Evolutionary conservation across 2,113 vertebrate species (phyloP).

Genomic region (Cochlearius cochlearius): DNA sequence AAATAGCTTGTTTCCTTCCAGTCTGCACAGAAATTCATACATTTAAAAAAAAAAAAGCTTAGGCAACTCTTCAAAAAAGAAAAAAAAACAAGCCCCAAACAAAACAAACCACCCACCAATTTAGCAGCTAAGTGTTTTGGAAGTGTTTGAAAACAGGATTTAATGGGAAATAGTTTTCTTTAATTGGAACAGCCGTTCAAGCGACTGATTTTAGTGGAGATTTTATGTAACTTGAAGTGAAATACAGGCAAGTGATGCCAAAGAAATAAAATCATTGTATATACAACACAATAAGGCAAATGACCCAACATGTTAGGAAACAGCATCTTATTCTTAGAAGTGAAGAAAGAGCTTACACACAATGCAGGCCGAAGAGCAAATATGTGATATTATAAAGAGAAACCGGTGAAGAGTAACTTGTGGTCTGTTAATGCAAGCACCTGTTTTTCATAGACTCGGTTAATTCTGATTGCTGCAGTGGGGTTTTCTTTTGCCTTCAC

Average conservation of each 20-base stretch:
- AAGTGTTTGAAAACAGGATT: not conserved
- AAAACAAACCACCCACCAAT: not conserved
- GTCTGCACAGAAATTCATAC: not conserved
- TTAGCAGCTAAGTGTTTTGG: not conserved
- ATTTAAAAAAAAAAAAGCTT: not conserved
- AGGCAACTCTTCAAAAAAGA: not conserved
- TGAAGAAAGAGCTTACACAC: not conserved
- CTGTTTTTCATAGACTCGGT: not conserved
- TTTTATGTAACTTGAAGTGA: not conserved
- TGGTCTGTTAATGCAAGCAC: not conserved
- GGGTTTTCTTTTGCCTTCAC: not conserved
- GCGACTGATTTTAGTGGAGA: not conserved
- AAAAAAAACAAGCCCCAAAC: not conserved
- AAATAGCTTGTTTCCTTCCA: not conserved
- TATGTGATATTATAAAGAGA: not conserved
- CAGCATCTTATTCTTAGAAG: not conserved
- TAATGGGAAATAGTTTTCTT: not conserved
- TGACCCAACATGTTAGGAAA: rapidly evolving
- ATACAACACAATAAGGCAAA: not conserved
- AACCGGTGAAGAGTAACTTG: not conserved
- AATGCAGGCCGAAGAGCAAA: not conserved
- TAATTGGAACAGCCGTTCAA: not conserved
- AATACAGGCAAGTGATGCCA: not conserved
- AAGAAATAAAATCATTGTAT: not conserved
- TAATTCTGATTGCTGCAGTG: not conserved